A percentile compares a stretch with the other conserved stretches of the same genome.
Conservation (phyloP, 1,140 invertebrate species). For the Drosophila hydei region DNA sequence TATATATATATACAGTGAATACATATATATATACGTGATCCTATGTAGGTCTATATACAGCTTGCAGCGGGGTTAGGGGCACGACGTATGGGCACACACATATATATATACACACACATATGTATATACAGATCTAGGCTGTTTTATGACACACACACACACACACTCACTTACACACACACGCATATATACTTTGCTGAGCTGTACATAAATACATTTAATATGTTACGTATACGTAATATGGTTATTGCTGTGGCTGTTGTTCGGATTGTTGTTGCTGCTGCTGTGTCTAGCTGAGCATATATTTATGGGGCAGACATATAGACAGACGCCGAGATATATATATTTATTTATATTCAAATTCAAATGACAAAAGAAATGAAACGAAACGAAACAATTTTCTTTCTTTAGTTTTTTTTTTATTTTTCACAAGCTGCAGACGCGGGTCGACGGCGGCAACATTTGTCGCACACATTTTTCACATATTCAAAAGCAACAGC, state of each 20-base stretch:
- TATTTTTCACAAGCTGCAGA: conserved; percentile 18
- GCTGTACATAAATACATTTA: conserved; percentile 36
- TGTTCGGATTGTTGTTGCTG: conserved; percentile 5
- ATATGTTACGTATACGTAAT: conserved; percentile 46
- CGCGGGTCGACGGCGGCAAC: conserved; percentile 25
- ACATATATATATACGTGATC: not conserved
- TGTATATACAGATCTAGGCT: conserved; percentile 10
- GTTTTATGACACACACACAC: conserved; percentile 10
- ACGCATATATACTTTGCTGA: conserved; percentile 17
- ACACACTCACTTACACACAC: conserved; percentile 1
- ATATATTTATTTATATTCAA: conserved; percentile 81
- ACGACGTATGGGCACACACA: not conserved
- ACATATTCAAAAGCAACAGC: conserved; percentile 53
- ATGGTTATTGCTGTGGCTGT: conserved; percentile 28
- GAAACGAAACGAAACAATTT: conserved; percentile 74
- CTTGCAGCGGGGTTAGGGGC: not conserved
- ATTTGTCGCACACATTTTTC: conserved; percentile 80
- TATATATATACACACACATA: conserved; percentile 6
- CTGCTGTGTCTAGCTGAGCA: conserved; percentile 15
- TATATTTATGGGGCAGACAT: conserved; percentile 58
- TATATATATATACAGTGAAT: conserved; percentile 2
- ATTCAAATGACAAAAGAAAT: conserved; percentile 78
- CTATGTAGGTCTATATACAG: not conserved
- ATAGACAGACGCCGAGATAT: conserved; percentile 68
- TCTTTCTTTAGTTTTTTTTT: conserved; percentile 46